phyloP scores from a whole-genome alignment of 2,888 invertebrate species.

The Sceliomorpha sp. region DNA sequence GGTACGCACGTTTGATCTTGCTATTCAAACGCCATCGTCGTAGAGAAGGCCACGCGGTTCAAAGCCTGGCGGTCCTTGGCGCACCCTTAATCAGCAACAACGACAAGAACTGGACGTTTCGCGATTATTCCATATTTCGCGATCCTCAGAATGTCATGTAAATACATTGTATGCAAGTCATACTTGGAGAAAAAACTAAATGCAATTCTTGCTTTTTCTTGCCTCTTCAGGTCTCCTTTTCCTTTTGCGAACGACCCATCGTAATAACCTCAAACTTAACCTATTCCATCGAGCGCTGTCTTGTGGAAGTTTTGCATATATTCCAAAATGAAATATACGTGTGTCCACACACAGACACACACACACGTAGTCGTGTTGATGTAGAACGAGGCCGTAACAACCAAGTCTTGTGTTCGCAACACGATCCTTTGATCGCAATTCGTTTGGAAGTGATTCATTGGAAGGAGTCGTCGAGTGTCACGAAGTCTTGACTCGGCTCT shows the following conservation, averaged over 20 bases:
- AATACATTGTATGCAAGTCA: too few relatives aligned
- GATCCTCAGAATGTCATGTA: conserved; percentile 15
- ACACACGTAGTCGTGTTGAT: too few relatives aligned
- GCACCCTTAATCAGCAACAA: conserved; percentile 48
- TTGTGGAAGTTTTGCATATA: too few relatives aligned
- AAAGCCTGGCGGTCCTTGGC: conserved; percentile 44
- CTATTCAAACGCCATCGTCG: conserved; percentile 29
- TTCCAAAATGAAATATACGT: too few relatives aligned
- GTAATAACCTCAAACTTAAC: too few relatives aligned
- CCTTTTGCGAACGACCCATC: too few relatives aligned
- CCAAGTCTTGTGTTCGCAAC: conserved; percentile 19
- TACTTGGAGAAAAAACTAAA: too few relatives aligned
- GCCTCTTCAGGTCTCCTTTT: too few relatives aligned
- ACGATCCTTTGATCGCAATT: conserved; percentile 31
- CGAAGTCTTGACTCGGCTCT: conserved; percentile 16
- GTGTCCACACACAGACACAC: too few relatives aligned
- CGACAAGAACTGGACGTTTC: conserved; percentile 40
- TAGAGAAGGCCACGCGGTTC: conserved; percentile 31
- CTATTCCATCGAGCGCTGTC: too few relatives aligned
- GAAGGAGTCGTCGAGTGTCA: conserved; percentile 17
- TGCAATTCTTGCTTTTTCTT: too few relatives aligned
- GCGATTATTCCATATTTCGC: conserved; percentile 46
- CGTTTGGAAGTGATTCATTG: conserved; percentile 33
- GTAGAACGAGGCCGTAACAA: conserved; percentile 33
- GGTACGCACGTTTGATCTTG: too few relatives aligned